Conservation (phyloP, 2,797 vertebrate species). For the Anabas testudineus region DNA sequence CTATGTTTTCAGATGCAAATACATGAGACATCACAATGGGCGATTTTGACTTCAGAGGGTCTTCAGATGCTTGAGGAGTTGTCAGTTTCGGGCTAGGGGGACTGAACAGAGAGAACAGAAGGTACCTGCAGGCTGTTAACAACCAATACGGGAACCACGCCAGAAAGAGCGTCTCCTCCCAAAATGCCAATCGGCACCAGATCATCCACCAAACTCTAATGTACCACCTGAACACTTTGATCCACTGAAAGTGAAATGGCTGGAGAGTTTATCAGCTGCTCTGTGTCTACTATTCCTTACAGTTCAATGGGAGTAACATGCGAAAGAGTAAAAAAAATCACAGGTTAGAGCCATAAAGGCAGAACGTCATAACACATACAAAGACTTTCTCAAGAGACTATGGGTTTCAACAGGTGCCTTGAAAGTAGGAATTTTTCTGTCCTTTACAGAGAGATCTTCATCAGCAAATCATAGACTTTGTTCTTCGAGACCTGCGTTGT, state of each 20-base stretch:
- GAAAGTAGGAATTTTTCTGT: slow-evolving; percentile 49
- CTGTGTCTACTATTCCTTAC: slow-evolving; percentile 23
- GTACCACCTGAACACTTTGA: slow-evolving; percentile 71
- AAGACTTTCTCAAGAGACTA: slow-evolving; percentile 8
- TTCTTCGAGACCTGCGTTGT: slow-evolving; percentile 72
- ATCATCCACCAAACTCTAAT: slow-evolving; percentile 64
- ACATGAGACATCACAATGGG: slow-evolving; percentile 80
- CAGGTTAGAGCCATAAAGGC: slow-evolving; percentile 29
- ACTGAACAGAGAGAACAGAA: slow-evolving; percentile 81
- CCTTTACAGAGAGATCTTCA: slow-evolving; percentile 59
- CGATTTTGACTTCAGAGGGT: slow-evolving; percentile 85
- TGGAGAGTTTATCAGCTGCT: slow-evolving; percentile 60
- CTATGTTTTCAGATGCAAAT: slow-evolving; percentile 80
- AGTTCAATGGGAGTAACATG: slow-evolving; percentile 13
- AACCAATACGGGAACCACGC: slow-evolving; percentile 75
- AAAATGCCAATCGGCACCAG: slow-evolving; percentile 73
- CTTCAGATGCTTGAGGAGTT: slow-evolving; percentile 80
- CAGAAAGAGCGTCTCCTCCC: slow-evolving; percentile 78
- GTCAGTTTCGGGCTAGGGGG: slow-evolving; percentile 77
- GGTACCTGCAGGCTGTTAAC: slow-evolving; percentile 82
- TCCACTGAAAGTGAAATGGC: slow-evolving; percentile 55
- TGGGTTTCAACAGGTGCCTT: slow-evolving; percentile 75
- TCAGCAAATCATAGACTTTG: slow-evolving; percentile 64
- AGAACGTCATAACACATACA: slow-evolving; percentile 10
- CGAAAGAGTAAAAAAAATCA: slow-evolving; percentile 24